These are phyloP conservation scores for Melinopterus prodromus DNA, from an alignment of 2,888 invertebrate species.

Conservation along the genomic window DNA sequence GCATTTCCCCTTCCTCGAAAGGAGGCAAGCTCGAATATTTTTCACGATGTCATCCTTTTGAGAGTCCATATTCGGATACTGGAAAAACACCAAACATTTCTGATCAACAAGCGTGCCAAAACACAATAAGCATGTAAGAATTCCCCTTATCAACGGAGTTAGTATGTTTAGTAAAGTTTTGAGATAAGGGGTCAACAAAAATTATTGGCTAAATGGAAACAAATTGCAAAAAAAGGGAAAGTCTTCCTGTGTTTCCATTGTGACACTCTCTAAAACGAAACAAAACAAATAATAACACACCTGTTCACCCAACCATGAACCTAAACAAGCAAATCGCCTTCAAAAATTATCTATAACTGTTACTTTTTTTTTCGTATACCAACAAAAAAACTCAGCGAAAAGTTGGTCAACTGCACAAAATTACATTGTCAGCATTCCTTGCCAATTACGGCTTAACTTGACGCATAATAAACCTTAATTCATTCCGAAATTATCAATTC, in stretches of 20 bases:
- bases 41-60: conserved; percentile 46
- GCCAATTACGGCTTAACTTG: not conserved
- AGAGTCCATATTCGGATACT: conserved; percentile 44
- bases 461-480: not conserved
- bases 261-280: conserved; percentile 4
- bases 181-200: not conserved
- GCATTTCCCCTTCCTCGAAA: conserved; percentile 51
- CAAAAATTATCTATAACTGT: not conserved
- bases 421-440: not conserved
- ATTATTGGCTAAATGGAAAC: not conserved
- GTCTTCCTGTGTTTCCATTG: not conserved
- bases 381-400: not conserved
- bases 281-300: not conserved
- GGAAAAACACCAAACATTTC: not conserved
- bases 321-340: not conserved
- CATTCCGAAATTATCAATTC: not conserved
- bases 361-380: not conserved
- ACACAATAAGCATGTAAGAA: not conserved
- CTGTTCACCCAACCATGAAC: not conserved
- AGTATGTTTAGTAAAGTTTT: not conserved
- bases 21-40: conserved; percentile 49
- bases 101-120: not conserved
- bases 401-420: not conserved
- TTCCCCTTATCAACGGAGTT: not conserved
- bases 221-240: not conserved